Evolutionary conservation across 2,888 invertebrate genomes (phyloP).

Genomic region (Palloptera scutellata): DNA sequence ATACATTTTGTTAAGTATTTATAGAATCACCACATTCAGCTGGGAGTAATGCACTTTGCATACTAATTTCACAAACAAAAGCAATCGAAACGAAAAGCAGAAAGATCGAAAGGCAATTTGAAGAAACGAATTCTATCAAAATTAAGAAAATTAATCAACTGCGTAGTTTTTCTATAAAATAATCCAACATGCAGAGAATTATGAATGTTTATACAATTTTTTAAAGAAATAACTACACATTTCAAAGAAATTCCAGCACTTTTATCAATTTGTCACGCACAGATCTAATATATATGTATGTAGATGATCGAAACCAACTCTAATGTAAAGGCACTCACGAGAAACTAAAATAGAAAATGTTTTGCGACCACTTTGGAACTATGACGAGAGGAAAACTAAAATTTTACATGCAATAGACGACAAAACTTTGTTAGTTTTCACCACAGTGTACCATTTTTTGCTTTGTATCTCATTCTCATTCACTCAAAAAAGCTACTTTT

Average conservation of each 20-base stretch:
- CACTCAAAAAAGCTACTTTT: slow-evolving; percentile 19
- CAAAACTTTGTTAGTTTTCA: slow-evolving; percentile 37
- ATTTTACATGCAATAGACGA: not conserved
- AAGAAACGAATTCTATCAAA: too few relatives aligned
- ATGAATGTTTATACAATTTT: not conserved
- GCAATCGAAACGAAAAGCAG: too few relatives aligned
- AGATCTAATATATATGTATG: too few relatives aligned
- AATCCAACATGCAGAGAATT: too few relatives aligned
- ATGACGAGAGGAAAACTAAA: slow-evolving; percentile 9
- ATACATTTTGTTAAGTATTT: not conserved
- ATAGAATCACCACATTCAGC: not conserved
- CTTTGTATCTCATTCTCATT: slow-evolving; percentile 13
- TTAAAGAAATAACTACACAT: not conserved
- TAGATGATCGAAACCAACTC: not conserved
- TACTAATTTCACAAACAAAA: slow-evolving; percentile 7
- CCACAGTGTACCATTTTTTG: slow-evolving; percentile 19
- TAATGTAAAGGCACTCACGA: not conserved
- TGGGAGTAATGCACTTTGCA: slow-evolving; percentile 15
- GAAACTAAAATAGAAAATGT: slow-evolving; percentile 33
- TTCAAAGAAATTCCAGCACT: not conserved
- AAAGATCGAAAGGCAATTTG: too few relatives aligned
- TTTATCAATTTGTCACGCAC: not conserved
- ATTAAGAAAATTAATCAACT: too few relatives aligned
- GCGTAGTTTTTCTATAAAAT: too few relatives aligned
- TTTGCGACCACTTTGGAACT: slow-evolving; percentile 30